A percentile compares a stretch with the other conserved stretches of the same genome.
These are phyloP conservation scores for Fopius arisanus DNA, from an alignment of 1,140 invertebrate species.

Conservation along the genomic window DNA sequence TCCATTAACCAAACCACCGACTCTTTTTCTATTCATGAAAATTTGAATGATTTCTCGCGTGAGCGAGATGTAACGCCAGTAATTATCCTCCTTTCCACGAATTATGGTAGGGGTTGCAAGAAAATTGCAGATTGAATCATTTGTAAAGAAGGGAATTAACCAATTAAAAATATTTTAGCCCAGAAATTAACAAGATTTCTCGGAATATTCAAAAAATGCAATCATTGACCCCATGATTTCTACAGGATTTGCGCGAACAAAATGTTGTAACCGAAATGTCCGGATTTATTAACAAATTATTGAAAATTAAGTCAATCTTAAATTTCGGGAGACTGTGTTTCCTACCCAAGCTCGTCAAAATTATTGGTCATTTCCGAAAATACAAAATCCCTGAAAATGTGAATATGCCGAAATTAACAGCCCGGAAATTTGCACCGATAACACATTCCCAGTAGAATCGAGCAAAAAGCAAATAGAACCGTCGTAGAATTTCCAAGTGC, in stretches of 20 bases:
- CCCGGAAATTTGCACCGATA: not conserved
- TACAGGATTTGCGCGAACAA: too few species aligned
- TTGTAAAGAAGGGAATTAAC: not conserved
- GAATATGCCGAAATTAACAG: not conserved
- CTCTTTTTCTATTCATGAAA: not conserved
- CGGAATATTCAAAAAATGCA: too few species aligned
- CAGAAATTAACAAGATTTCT: too few species aligned
- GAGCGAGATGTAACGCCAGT: not conserved
- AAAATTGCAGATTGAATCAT: not conserved
- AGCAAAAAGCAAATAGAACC: not conserved
- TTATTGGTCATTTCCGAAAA: too few species aligned
- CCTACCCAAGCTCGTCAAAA: too few species aligned
- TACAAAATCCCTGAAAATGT: not conserved
- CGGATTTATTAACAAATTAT: too few species aligned
- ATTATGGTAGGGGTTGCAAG: not conserved
- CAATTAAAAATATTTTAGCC: too few species aligned
- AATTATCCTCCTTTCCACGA: not conserved
- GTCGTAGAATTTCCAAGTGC: not conserved
- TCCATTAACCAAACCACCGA: constrained; percentile 1
- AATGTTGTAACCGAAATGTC: too few species aligned
- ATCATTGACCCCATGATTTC: too few species aligned
- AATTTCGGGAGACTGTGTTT: too few species aligned
- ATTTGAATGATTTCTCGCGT: constrained; percentile 24
- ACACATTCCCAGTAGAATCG: not conserved
- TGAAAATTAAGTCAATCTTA: not conserved